Evolutionary conservation across 2,797 vertebrate species (phyloP), one percentile per base, ranked within the genome.

Genomic region (Macropodus opercularis): DNA sequence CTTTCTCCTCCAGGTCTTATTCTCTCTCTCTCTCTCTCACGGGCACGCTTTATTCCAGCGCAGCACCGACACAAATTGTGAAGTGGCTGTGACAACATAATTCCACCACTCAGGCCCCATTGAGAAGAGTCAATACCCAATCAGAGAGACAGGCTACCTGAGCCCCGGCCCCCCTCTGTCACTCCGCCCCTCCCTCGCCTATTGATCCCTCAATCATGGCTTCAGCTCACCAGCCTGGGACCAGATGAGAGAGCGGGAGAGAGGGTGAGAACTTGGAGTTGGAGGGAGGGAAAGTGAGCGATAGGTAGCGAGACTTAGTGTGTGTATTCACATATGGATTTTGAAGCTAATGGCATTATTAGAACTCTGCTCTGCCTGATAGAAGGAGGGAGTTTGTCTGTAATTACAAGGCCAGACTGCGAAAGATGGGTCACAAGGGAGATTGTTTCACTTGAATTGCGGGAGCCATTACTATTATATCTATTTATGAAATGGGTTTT

Each of bases 41-140:
- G n/a, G n/a, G 75, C 77, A 87, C 79, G 81, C 80, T 85, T 90
- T 92, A 87, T 91, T 87, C 80, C 63, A 74, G 77, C 59, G 32
- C 77, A 72, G 86, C 85, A 82, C 86, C 85, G 78, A 90, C 90
- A 92, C 90, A 92, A 91, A 92, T 91, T 91, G 90, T 92, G 87
- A 90, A 93, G 92, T 91, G 85, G 85, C 89, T 88, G 91, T 92
- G 93, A 94, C 93, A 94, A 93, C 91, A 93, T 94, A 93, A 94
- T 94, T 94, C 92, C 91, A 90, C 89, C 90, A 92, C 92, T 93
- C 91, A 90, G 90, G 86, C 90, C 88, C 89, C 87, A 91, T 92
- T 91, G 91, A 91, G 80, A 84, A 85, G 86, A 92, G 91, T 93
- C 92, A 88, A 92, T 92, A 93, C 88, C 91, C 93, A 93, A 93